phyloP scores from a whole-genome alignment of 2,113 vertebrate genomes.

The Chaenocephalus aceratus region DNA sequence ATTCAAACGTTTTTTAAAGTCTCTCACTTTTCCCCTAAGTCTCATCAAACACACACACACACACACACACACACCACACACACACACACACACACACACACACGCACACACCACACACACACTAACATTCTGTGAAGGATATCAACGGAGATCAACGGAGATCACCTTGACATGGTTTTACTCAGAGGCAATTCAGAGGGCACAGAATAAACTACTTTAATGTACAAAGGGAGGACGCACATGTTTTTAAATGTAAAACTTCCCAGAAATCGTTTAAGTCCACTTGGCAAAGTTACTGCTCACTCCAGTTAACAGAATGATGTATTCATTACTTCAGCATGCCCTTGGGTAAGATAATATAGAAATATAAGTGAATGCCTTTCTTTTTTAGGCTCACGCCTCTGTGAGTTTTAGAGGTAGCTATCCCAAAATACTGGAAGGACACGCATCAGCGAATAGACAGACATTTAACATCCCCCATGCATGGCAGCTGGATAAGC shows the following conservation, averaged over 20 bases:
- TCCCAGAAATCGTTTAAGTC: conserved; percentile 42
- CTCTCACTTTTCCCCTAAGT: not conserved
- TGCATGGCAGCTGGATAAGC: conserved; percentile 28
- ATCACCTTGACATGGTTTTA: conserved; percentile 59
- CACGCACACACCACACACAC: not conserved
- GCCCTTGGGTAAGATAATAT: conserved; percentile 67
- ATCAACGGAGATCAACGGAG: conserved; percentile 27
- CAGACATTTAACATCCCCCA: conserved; percentile 2
- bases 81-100: not conserved
- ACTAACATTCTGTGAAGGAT: conserved; percentile 3
- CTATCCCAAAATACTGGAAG: conserved; percentile 43
- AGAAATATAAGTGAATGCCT: conserved; percentile 57
- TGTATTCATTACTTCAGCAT: conserved; percentile 63
- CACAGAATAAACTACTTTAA: conserved; percentile 58
- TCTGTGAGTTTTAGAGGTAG: conserved; percentile 27
- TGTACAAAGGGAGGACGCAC: conserved; percentile 31
- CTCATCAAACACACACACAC: not conserved
- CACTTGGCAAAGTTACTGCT: conserved; percentile 46
- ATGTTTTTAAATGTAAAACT: conserved; percentile 54
- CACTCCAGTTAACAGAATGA: conserved; percentile 65
- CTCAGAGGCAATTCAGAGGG: conserved; percentile 35
- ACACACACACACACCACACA: not conserved
- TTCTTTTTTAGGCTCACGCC: conserved; percentile 45
- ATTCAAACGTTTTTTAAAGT: conserved; percentile 30
- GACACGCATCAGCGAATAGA: conserved; percentile 11